Conservation (phyloP, 1,140 invertebrate species). For the Centruroides sculpturatus region DNA sequence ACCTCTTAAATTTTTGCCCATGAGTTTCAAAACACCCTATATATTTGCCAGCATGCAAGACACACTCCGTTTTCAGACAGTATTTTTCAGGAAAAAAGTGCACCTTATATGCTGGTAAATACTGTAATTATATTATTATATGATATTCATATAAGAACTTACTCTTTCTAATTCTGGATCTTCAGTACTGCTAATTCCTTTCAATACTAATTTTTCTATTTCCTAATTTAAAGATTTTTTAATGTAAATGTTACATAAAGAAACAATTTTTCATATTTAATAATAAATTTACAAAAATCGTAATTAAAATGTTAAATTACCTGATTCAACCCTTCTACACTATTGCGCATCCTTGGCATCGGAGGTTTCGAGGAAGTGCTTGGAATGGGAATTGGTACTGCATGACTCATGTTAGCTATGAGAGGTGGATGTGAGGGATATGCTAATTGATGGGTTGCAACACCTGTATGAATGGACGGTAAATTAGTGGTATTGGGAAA, state of each 20-base stretch:
- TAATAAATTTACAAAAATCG: not conserved
- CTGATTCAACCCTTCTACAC: constrained; percentile 69
- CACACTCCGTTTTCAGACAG: too few relatives aligned
- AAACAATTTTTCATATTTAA: not conserved
- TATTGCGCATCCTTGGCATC: constrained; percentile 51
- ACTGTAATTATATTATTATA: not conserved
- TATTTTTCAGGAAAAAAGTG: too few relatives aligned
- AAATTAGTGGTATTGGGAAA: constrained; percentile 1
- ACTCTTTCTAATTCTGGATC: constrained; percentile 13
- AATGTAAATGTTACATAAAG: not conserved
- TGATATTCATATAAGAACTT: not conserved
- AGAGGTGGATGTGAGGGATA: not conserved
- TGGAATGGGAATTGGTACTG: constrained; percentile 21
- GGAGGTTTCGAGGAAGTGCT: constrained; percentile 36
- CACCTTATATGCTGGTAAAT: too few relatives aligned
- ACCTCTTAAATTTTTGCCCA: too few relatives aligned
- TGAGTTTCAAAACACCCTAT: too few relatives aligned
- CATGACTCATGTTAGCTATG: not conserved
- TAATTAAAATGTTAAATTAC: constrained; percentile 16
- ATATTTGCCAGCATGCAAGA: too few relatives aligned
- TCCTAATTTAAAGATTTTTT: constrained; percentile 28
- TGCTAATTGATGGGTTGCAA: not conserved
- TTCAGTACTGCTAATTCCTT: constrained; percentile 23
- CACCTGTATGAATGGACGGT: constrained; percentile 10
- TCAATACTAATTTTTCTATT: constrained; percentile 54